A percentile compares a stretch with the other conserved stretches of the same genome.
phyloP scores from a whole-genome alignment of 2,888 invertebrate species.

The Mechanitis mazaeus region DNA sequence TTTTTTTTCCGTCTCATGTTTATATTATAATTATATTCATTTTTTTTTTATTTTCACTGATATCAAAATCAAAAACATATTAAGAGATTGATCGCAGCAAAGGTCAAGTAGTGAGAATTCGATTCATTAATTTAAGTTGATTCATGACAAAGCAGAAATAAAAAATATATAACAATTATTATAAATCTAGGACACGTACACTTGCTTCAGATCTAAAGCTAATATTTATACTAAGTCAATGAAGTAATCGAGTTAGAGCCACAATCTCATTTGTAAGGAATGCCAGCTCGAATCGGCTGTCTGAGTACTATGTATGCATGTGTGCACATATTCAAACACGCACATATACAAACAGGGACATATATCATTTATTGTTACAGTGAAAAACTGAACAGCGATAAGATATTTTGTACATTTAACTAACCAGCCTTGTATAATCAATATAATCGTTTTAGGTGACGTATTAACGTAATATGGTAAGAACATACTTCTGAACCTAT shows the following conservation, averaged over 20 bases:
- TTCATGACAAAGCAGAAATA: too few species aligned
- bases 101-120: too few species aligned
- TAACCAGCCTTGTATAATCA: background rate
- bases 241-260: conserved; percentile 14
- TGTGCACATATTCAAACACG: too few species aligned
- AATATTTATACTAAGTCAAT: background rate
- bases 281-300: conserved; percentile 10
- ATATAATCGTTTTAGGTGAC: background rate
- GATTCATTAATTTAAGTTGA: too few species aligned
- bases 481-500: too few species aligned
- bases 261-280: conserved; percentile 15
- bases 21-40: too few species aligned
- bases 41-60: too few species aligned
- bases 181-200: too few species aligned
- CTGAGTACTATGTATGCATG: conserved; percentile 1
- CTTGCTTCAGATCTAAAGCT: background rate
- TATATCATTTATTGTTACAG: background rate
- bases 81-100: too few species aligned
- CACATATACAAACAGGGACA: background rate
- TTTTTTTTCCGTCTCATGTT: too few species aligned
- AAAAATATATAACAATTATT: too few species aligned
- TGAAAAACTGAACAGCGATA: conserved; percentile 1
- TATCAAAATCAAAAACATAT: too few species aligned
- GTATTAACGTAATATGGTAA: background rate
- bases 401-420: background rate